Conservation (phyloP, 2,888 invertebrate genomes). For the Drosophila histrio region DNA sequence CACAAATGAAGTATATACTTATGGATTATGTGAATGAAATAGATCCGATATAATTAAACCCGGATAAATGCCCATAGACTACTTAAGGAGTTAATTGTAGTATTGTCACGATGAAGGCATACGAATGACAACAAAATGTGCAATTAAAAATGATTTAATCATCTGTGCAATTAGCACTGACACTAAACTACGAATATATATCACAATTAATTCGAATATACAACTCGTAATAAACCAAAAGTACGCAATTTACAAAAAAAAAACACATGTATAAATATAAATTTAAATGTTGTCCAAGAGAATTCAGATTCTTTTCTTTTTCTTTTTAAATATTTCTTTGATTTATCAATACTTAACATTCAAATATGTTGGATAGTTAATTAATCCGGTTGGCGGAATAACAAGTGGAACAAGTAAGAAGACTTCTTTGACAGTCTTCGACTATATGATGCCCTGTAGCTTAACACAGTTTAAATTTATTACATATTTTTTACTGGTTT, state of each 20-base stretch:
- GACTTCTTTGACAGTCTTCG: no score
- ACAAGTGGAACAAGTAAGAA: neutral
- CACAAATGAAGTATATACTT: neutral
- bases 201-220: conserved; percentile 22
- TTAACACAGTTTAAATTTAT: no score
- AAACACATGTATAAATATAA: neutral
- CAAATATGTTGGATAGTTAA: neutral
- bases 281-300: neutral
- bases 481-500: neutral
- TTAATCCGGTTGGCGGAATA: neutral
- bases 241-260: neutral
- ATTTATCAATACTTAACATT: neutral
- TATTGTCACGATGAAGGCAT: conserved; percentile 7
- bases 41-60: neutral
- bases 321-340: neutral
- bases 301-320: neutral
- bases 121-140: conserved; percentile 26
- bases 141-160: conserved; percentile 37
- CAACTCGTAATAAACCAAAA: neutral
- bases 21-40: neutral
- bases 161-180: conserved; percentile 20
- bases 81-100: conserved; percentile 17
- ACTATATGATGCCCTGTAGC: neutral
- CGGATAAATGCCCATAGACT: neutral
- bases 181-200: conserved; percentile 22